Evolutionary conservation across 2,888 invertebrate genomes (phyloP).

Genomic region (Drosophila formosana): DNA sequence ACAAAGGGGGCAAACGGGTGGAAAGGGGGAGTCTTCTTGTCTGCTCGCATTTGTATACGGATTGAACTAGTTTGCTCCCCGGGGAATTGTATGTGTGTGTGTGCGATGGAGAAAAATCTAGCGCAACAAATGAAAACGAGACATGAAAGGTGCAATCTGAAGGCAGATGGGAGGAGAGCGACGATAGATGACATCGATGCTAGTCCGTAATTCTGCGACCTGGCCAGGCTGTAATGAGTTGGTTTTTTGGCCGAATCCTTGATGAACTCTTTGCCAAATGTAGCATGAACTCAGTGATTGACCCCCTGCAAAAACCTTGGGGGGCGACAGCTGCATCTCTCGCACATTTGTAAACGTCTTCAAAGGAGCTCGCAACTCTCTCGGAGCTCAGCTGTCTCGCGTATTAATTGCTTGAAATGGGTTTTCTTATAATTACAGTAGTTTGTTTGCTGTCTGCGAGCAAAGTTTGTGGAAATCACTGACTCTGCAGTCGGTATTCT

Average conservation of each 20-base stretch:
- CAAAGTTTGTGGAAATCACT: constrained; percentile 25
- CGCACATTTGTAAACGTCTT: constrained; percentile 56
- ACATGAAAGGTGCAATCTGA: constrained; percentile 56
- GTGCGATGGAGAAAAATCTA: constrained; percentile 80
- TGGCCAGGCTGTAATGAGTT: constrained; percentile 38
- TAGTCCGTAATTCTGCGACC: constrained; percentile 48
- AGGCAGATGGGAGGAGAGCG: constrained; percentile 1
- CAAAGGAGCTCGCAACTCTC: constrained; percentile 28
- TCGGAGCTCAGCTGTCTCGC: constrained; percentile 22
- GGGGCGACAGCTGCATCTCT: constrained; percentile 11
- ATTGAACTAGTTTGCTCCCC: constrained; percentile 70
- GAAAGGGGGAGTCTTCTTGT: constrained; percentile 17
- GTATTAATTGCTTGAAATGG: constrained; percentile 57
- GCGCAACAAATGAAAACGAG: constrained; percentile 79
- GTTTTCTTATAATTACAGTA: constrained; percentile 66
- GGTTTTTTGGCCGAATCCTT: constrained; percentile 21
- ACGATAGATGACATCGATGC: constrained; percentile 36
- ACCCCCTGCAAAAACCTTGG: constrained; percentile 20
- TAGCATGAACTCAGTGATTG: constrained; percentile 55
- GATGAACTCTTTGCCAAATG: constrained; percentile 57
- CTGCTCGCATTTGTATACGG: constrained; percentile 54
- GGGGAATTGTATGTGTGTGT: constrained; percentile 51
- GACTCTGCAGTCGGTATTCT: background rate
- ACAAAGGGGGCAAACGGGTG: constrained; percentile 6
- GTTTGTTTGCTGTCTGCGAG: constrained; percentile 68